Evolutionary conservation across 2,888 invertebrate species (phyloP).

Genomic region (Drosophila tripunctata): DNA sequence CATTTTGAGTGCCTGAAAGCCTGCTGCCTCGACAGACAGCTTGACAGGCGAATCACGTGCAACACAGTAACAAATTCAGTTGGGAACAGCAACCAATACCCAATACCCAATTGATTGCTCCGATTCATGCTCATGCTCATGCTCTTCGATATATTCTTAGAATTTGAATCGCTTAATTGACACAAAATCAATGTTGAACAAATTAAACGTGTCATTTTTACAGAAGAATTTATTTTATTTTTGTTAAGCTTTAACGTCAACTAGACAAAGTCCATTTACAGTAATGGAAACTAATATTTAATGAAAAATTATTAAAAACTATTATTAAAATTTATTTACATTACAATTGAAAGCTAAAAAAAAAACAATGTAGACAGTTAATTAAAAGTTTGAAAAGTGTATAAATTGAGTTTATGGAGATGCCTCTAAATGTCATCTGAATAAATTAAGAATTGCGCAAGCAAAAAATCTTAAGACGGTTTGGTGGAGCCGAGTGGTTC

Average conservation of each 20-base stretch:
- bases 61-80: conserved; percentile 42
- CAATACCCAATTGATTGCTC: conserved; percentile 40
- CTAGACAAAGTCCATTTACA: too few species aligned
- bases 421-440: too few species aligned
- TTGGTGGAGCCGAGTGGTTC: too few species aligned
- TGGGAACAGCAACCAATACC: conserved; percentile 8
- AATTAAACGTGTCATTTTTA: conserved; percentile 27
- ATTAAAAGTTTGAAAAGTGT: too few species aligned
- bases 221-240: too few species aligned
- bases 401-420: too few species aligned
- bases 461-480: too few species aligned
- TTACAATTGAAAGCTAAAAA: too few species aligned
- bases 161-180: conserved; percentile 36
- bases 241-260: too few species aligned
- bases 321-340: too few species aligned
- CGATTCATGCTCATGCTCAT: conserved; percentile 12
- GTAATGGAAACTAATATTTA: neutral
- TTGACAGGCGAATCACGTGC: conserved; percentile 57
- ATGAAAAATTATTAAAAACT: neutral
- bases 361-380: too few species aligned
- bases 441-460: too few species aligned
- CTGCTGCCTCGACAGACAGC: neutral
- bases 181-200: conserved; percentile 62
- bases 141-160: conserved; percentile 20
- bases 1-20: conserved; percentile 32